Conservation (phyloP, 2,113 vertebrate genomes). For the Cranoglanis bouderius region DNA sequence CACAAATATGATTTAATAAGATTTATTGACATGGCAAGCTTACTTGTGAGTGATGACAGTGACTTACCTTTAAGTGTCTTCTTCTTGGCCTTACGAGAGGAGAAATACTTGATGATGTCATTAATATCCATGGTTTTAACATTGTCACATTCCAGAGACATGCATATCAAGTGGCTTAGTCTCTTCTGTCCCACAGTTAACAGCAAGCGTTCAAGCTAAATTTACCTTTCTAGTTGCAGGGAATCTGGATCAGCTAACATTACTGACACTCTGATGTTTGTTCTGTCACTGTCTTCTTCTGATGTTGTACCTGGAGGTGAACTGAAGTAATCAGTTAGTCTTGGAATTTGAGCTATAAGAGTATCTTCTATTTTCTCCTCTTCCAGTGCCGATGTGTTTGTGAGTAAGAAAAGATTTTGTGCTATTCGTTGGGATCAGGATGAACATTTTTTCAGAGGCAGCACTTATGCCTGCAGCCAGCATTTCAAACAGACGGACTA, state of each 20-base stretch:
- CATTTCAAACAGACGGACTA: neutral
- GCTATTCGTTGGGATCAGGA: neutral
- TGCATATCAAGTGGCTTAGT: neutral
- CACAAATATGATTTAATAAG: neutral
- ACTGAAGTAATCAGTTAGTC: neutral
- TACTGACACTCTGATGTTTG: neutral
- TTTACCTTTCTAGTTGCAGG: neutral
- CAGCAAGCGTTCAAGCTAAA: neutral
- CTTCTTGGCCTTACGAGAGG: neutral
- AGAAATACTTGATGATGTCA: neutral
- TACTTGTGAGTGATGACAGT: neutral
- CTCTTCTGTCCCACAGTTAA: neutral
- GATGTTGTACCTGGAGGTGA: neutral
- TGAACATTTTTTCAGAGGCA: neutral
- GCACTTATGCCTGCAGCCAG: neutral
- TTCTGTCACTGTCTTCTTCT: neutral
- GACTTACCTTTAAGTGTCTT: neutral
- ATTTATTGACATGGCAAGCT: no score
- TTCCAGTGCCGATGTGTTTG: neutral
- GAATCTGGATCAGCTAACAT: neutral
- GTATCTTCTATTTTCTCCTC: neutral
- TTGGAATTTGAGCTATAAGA: neutral
- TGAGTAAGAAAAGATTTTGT: neutral
- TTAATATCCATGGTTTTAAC: neutral
- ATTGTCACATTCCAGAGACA: neutral